Percentiles rank a stretch among this genome's conserved stretches.
Conservation (phyloP, 2,113 vertebrate genomes). For the Thomomys bottae region DNA sequence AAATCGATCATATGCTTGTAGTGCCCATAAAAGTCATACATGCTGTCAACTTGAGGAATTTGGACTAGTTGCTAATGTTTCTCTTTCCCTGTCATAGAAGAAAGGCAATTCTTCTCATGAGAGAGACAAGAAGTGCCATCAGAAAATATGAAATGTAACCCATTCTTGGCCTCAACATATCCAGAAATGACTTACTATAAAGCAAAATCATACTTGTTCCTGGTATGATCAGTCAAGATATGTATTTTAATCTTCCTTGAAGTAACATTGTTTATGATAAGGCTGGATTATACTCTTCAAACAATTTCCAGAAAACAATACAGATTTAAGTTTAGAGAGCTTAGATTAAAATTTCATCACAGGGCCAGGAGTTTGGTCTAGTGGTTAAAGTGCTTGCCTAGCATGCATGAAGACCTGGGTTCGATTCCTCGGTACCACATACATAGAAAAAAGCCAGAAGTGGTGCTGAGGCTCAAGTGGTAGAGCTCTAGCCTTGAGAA, state of each 20-base stretch:
- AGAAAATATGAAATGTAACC: constrained; percentile 77
- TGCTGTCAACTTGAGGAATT: constrained; percentile 84
- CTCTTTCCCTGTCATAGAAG: constrained; percentile 66
- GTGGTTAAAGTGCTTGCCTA: no score
- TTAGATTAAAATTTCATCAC: not conserved
- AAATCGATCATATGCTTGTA: constrained; percentile 79
- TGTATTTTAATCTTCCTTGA: not conserved
- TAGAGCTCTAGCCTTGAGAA: no score
- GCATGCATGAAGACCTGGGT: no score
- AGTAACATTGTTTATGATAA: not conserved
- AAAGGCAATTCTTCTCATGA: constrained; percentile 78
- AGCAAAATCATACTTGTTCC: not conserved
- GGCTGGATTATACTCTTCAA: not conserved
- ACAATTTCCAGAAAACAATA: not conserved
- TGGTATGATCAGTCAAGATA: not conserved
- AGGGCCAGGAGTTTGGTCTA: no score
- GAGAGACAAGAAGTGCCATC: constrained; percentile 72
- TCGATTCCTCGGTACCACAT: no score
- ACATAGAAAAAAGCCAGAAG: no score
- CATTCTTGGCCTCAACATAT: constrained; percentile 25
- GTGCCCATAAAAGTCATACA: constrained; percentile 80
- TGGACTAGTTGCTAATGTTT: constrained; percentile 76
- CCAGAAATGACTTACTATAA: constrained; percentile 42
- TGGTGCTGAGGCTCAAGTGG: no score
- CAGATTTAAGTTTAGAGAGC: not conserved